These are phyloP conservation scores for Gavia stellata DNA, from an alignment of 2,113 vertebrate species.

Conservation along the genomic window DNA sequence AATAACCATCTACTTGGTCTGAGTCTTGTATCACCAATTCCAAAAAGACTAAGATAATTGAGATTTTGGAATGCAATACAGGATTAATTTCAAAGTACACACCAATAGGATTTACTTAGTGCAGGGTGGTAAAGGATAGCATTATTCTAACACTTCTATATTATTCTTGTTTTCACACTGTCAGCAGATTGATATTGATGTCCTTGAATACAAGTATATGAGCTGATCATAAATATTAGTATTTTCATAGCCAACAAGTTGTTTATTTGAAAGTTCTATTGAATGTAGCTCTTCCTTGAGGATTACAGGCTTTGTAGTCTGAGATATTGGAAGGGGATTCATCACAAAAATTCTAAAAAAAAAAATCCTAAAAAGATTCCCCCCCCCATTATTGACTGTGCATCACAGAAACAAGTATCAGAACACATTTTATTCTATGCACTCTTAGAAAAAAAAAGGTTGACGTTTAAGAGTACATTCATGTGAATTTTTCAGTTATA, in stretches of 20 bases:
- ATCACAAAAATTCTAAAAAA: background rate
- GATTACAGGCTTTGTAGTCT: background rate
- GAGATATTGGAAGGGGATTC: background rate
- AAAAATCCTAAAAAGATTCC: background rate
- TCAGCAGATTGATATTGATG: background rate
- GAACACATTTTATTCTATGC: background rate
- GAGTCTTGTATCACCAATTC: background rate
- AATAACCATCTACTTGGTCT: background rate
- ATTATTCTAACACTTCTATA: background rate
- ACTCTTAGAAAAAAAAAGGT: background rate
- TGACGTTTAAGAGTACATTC: background rate
- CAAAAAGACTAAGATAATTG: background rate
- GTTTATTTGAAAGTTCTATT: background rate
- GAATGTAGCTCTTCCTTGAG: background rate
- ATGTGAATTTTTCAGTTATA: background rate
- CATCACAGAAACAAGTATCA: background rate
- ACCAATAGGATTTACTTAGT: background rate
- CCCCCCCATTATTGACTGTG: background rate
- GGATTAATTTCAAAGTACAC: background rate
- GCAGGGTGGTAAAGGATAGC: background rate
- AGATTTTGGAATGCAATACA: background rate
- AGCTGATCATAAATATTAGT: background rate
- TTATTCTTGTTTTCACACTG: background rate
- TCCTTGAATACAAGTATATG: background rate
- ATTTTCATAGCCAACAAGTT: background rate